Evolutionary conservation across 2,113 vertebrate species (phyloP).

Genomic region (Anhinga rufa): DNA sequence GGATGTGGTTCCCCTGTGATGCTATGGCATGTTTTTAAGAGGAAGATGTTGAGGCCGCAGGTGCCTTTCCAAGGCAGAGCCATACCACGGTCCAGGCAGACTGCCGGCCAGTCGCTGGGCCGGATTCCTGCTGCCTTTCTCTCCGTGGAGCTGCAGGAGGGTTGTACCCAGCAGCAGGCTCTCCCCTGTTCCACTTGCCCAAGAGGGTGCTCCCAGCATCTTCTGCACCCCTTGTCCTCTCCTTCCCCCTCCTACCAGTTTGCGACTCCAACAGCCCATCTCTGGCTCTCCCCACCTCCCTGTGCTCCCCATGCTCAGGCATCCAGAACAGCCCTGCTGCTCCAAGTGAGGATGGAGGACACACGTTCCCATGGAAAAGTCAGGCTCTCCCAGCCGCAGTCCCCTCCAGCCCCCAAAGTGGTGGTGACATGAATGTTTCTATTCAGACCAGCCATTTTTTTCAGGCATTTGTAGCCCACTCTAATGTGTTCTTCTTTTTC

Average conservation of each 20-base stretch:
- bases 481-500: not conserved
- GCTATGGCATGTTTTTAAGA: not conserved
- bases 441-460: not conserved
- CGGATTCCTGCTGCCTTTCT: rapidly evolving
- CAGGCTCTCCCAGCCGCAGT: not conserved
- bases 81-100: not conserved
- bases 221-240: not conserved
- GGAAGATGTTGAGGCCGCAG: not conserved
- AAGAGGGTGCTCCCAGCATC: not conserved
- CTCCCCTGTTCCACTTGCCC: not conserved
- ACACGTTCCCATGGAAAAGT: not conserved
- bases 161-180: not conserved
- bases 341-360: not conserved
- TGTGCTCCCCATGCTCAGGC: rapidly evolving
- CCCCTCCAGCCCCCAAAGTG: not conserved
- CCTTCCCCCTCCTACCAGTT: not conserved
- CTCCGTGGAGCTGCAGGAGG: not conserved
- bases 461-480: not conserved
- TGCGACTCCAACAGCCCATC: not conserved
- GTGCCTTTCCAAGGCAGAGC: constrained; percentile 1
- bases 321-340: not conserved
- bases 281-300: not conserved
- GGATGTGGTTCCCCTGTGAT: not conserved
- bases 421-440: not conserved
- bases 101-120: not conserved